phyloP scores from a whole-genome alignment of 2,797 vertebrate species.

The Simalia tracyae region DNA sequence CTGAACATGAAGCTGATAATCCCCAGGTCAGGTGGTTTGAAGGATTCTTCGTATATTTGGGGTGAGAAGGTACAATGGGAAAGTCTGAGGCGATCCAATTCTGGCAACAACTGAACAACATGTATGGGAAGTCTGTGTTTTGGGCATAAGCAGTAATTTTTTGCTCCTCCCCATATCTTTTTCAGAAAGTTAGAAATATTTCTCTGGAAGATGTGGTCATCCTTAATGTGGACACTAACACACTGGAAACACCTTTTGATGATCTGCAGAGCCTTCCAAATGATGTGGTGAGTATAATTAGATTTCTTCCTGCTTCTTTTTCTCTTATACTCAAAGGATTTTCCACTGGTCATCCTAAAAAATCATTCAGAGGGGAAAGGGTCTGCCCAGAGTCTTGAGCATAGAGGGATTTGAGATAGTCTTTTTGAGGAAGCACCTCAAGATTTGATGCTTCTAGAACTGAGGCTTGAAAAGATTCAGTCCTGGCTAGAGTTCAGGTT shows the following conservation, averaged over 20 bases:
- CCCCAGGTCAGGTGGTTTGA: neutral
- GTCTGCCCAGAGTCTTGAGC: neutral
- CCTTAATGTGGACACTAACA: constrained; percentile 95
- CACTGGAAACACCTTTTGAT: constrained; percentile 92
- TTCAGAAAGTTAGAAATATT: constrained; percentile 90
- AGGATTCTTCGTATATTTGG: neutral
- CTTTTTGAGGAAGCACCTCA: neutral
- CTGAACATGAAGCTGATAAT: neutral
- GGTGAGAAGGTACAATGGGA: neutral
- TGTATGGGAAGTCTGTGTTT: neutral
- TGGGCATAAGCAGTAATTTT: neutral
- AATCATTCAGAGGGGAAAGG: too few species aligned
- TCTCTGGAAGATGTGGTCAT: constrained; percentile 88
- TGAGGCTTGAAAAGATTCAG: too few species aligned
- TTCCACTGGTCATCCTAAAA: neutral
- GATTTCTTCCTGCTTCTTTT: too few species aligned
- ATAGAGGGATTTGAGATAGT: neutral
- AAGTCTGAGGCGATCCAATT: too few species aligned
- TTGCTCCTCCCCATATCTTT: constrained; percentile 20
- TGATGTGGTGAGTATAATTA: constrained; percentile 85
- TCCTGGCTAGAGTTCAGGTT: neutral
- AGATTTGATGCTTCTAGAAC: neutral
- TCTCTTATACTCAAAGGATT: neutral
- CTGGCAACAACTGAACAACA: neutral
- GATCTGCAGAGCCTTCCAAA: constrained; percentile 96